A percentile compares a stretch with the other conserved stretches of the same genome.
phyloP scores from a whole-genome alignment of 2,797 vertebrate genomes.

The Thripadectes ignobilis region DNA sequence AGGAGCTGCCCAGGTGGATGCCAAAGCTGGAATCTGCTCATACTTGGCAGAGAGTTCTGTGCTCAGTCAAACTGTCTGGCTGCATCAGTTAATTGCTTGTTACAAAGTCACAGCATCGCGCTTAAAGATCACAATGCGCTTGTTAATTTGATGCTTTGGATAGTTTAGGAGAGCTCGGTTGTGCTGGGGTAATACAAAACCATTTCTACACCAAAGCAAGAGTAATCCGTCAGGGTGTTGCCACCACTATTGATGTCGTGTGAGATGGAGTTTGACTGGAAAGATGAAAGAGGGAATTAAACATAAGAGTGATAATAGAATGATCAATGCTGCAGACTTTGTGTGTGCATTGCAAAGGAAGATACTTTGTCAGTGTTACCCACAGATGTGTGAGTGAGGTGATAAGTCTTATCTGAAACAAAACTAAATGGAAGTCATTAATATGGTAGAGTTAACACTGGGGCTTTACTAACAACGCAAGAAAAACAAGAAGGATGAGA shows the following conservation, averaged over 20 bases:
- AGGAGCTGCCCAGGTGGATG: not conserved
- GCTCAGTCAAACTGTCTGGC: not conserved
- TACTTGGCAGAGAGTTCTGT: not conserved
- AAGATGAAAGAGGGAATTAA: constrained; percentile 55
- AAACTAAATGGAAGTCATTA: not conserved
- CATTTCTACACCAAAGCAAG: not conserved
- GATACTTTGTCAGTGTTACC: not conserved
- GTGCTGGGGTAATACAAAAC: not conserved
- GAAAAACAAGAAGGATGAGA: not conserved
- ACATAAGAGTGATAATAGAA: constrained; percentile 21
- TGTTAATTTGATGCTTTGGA: not conserved
- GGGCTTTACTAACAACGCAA: not conserved
- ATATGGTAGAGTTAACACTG: not conserved
- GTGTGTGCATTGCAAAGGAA: not conserved
- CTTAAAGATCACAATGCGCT: not conserved
- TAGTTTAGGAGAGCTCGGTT: not conserved
- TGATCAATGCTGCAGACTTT: constrained; percentile 34
- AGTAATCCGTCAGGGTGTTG: not conserved
- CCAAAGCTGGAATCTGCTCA: not conserved
- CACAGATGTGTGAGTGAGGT: not conserved
- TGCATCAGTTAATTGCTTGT: not conserved
- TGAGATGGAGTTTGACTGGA: constrained; percentile 16
- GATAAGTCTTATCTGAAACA: not conserved
- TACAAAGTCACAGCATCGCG: not conserved
- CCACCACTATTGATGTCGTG: not conserved